Base-by-base conservation (phyloP, 1,140 invertebrate species). In the Limonius californicus region DNA sequence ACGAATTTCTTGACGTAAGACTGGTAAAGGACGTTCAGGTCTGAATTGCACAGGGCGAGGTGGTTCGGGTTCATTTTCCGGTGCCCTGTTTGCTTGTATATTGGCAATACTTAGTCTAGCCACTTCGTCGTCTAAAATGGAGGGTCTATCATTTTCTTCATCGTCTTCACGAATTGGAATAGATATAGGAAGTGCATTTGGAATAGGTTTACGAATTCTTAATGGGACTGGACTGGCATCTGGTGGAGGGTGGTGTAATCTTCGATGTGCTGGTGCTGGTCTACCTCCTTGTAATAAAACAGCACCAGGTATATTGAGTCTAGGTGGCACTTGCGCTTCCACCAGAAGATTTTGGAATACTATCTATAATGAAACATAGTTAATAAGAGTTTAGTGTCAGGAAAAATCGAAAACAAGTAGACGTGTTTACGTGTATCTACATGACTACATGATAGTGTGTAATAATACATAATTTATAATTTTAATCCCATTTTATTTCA, bases 271-370 rank as follows among this genome's bases (percentile, higher is more conserved):
- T 6, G 62, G 66, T 0, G 53, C 53, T 14, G 70, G 64, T 30
- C 69, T 63, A 6, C 45, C 43, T 47, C 63, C 63, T 47, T 32
- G 75, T 56, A 82, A 32, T 11, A 79, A 66, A n/a, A 85, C 66
- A 0, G 85, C 85, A 6, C 85, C 86, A 0, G 85, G 83, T 57
- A 87, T 85, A 64, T 77, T 79, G 2, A 87, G 69, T 63, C 85
- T 77, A 15, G 70, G 70, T 3, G 74, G 74, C 27, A 72, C 9
- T 65, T 76, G 74, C 7, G 67, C 68, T 4, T 32, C n/a, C 6
- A 55, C 16, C 16, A 3, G 3, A 16, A 19, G 2, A 30, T 14
- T 15, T 27, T 14, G 14, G 2, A 55, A 15, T 15, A 15, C 53
- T 55, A 32, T 18, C 53, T 55, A 23, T 15, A 55, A 21, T 18